A percentile compares a stretch with the other conserved stretches of the same genome.
Evolutionary conservation across 1,140 invertebrate genomes (phyloP).

Genomic region (Dendroctonus ponderosae): DNA sequence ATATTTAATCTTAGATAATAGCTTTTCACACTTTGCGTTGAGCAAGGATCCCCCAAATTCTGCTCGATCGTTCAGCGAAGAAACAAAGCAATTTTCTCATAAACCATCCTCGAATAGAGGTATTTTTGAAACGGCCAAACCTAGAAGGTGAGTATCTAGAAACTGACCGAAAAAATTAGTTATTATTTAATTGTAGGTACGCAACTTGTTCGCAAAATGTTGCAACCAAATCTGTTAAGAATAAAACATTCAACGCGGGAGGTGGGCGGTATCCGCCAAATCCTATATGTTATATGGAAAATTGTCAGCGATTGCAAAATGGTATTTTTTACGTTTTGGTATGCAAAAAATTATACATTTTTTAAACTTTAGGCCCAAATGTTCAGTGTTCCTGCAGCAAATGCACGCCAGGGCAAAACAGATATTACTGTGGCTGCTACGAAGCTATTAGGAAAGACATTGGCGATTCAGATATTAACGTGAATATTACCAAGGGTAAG

Average conservation of each 20-base stretch:
- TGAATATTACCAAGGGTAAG: background rate
- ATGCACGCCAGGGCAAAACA: constrained; percentile 29
- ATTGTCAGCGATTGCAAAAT: constrained; percentile 18
- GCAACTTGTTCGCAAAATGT: constrained; percentile 10
- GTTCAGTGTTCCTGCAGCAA: constrained; percentile 24
- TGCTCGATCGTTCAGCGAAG: constrained; percentile 10
- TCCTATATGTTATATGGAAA: constrained; percentile 33
- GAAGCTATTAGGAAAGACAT: constrained; percentile 35
- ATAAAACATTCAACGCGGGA: background rate
- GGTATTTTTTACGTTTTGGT: background rate
- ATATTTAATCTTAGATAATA: too few relatives aligned
- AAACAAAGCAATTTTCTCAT: constrained; percentile 16
- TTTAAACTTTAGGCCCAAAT: constrained; percentile 2
- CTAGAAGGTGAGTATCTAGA: constrained; percentile 11
- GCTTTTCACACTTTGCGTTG: background rate
- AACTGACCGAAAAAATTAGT: background rate
- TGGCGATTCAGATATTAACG: background rate
- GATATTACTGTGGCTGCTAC: constrained; percentile 35
- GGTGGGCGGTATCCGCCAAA: constrained; percentile 7
- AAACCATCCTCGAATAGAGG: constrained; percentile 17
- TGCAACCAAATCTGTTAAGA: constrained; percentile 6
- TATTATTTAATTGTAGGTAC: constrained; percentile 10
- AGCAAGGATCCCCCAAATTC: constrained; percentile 6
- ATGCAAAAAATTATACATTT: background rate
- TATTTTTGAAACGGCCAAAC: constrained; percentile 14